phyloP scores from a whole-genome alignment of 2,113 vertebrate genomes.

The Stegastes partitus region DNA sequence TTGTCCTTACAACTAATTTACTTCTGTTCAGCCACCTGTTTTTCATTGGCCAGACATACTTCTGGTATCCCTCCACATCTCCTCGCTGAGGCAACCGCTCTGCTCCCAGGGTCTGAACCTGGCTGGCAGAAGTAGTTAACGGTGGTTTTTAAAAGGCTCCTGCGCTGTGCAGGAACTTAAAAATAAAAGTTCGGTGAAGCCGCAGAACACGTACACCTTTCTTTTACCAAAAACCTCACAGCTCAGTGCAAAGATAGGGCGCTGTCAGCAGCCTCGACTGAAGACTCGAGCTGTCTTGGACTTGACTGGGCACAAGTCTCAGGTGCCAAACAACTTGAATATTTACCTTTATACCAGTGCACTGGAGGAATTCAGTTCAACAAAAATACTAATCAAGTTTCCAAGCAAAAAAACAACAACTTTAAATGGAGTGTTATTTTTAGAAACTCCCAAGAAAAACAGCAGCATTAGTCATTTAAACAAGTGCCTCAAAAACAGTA shows the following conservation, averaged over 20 bases:
- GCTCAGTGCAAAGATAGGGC: neutral
- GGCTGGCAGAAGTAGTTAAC: slow-evolving; percentile 47
- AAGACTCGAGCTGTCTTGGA: neutral
- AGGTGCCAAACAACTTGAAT: neutral
- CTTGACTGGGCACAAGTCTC: neutral
- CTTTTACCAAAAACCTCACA: neutral
- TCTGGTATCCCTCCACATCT: slow-evolving; percentile 67
- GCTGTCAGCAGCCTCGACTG: slow-evolving; percentile 4
- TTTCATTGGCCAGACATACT: slow-evolving; percentile 65
- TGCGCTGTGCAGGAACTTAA: slow-evolving; percentile 34
- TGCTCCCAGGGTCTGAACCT: slow-evolving; percentile 43
- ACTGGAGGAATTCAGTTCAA: no score
- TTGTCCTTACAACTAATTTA: slow-evolving; percentile 68
- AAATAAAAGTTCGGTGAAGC: slow-evolving; percentile 20
- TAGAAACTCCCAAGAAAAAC: no score
- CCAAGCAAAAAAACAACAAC: no score
- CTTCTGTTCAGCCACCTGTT: slow-evolving; percentile 70
- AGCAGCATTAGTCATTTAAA: no score
- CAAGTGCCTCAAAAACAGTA: no score
- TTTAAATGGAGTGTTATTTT: no score
- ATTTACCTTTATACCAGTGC: no score
- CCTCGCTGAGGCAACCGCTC: slow-evolving; percentile 43
- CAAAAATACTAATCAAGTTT: no score
- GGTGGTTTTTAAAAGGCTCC: slow-evolving; percentile 47
- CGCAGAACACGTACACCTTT: neutral